Evolutionary conservation across 2,113 vertebrate species (phyloP).

Genomic region (Dendropsophus ebraccatus): DNA sequence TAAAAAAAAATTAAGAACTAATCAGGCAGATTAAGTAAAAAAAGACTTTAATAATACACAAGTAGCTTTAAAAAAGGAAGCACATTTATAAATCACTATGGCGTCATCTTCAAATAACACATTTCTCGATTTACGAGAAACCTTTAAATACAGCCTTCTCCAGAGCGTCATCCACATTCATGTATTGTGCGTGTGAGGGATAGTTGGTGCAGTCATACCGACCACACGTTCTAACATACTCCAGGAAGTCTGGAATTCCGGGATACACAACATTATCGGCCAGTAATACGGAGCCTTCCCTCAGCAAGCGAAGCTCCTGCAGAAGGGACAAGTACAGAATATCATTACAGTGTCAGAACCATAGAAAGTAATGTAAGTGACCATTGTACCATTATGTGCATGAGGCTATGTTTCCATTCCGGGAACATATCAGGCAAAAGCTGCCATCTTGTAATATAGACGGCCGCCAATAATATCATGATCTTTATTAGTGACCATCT

Average conservation of each 20-base stretch:
- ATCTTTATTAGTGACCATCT: too few relatives aligned
- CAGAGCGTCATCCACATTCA: slow-evolving; percentile 69
- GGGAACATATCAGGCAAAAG: too few relatives aligned
- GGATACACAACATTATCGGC: slow-evolving; percentile 77
- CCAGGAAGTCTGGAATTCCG: slow-evolving; percentile 74
- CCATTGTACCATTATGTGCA: too few relatives aligned
- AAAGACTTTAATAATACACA: not conserved
- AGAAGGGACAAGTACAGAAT: slow-evolving; percentile 56
- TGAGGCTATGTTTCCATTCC: too few relatives aligned
- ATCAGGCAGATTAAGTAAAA: too few relatives aligned
- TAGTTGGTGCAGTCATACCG: slow-evolving; percentile 75
- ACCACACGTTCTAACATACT: slow-evolving; percentile 68
- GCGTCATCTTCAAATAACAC: not conserved
- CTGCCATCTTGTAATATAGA: too few relatives aligned
- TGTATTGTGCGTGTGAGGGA: slow-evolving; percentile 71
- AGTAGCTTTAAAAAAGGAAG: not conserved
- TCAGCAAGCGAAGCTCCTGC: slow-evolving; percentile 75
- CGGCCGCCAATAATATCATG: too few relatives aligned
- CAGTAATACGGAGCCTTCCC: slow-evolving; percentile 72
- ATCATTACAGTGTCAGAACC: not conserved
- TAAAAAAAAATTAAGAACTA: too few relatives aligned
- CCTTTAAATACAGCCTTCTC: slow-evolving; percentile 69
- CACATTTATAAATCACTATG: not conserved
- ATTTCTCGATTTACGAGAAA: not conserved
- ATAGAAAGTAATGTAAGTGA: too few relatives aligned